phyloP scores from a whole-genome alignment of 1,140 invertebrate species.

The Andrena cerasifolii region DNA sequence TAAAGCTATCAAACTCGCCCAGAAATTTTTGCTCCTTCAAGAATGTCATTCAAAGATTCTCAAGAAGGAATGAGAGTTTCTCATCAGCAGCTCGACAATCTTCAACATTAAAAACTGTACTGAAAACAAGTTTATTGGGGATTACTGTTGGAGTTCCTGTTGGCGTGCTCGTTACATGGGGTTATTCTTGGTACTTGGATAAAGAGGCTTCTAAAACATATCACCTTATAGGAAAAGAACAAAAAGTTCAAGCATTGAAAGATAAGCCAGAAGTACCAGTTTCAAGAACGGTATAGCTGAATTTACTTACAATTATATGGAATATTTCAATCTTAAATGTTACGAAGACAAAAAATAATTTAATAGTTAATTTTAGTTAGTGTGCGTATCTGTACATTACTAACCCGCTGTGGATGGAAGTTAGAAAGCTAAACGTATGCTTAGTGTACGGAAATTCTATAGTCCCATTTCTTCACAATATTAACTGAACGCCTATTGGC shows the following conservation, averaged over 20 bases:
- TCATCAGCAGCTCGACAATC: slow-evolving; percentile 64
- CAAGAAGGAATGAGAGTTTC: slow-evolving; percentile 28
- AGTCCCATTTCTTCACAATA: too few species aligned
- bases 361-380: too few species aligned
- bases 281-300: slow-evolving; percentile 77
- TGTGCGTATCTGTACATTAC: too few species aligned
- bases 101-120: slow-evolving; percentile 60
- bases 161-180: slow-evolving; percentile 81
- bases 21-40: slow-evolving; percentile 57
- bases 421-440: too few species aligned
- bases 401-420: too few species aligned
- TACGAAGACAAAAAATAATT: too few species aligned
- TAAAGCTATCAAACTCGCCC: slow-evolving; percentile 66
- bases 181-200: slow-evolving; percentile 81
- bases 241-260: slow-evolving; percentile 80
- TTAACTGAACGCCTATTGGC: too few species aligned
- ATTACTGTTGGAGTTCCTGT: slow-evolving; percentile 82
- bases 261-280: slow-evolving; percentile 81
- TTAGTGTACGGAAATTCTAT: too few species aligned
- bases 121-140: slow-evolving; percentile 76
- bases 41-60: slow-evolving; percentile 45
- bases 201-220: slow-evolving; percentile 79
- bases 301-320: neutral
- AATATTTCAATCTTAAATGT: slow-evolving; percentile 1
- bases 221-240: slow-evolving; percentile 78